Evolutionary conservation across 2,888 invertebrate species (phyloP), one percentile per base, ranked within the genome.

Genomic region (Drosophila paramelanica): DNA sequence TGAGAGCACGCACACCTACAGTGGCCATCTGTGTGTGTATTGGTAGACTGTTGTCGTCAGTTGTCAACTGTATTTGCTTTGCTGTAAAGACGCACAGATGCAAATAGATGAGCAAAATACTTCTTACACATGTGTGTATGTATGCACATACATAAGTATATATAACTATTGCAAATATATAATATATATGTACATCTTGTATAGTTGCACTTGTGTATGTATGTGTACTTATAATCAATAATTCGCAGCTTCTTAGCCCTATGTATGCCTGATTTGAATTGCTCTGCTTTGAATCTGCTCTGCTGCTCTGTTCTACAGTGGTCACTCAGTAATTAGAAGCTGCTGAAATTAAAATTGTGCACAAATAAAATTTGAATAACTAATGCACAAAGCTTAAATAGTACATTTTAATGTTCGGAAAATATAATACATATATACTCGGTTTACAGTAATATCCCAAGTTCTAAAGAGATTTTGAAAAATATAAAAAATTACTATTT

Each of bases 61-160:
- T 73, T 82, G 83, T 69, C 83, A 78, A 80, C 83, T 80, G 66
- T 71, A 64, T 76, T 73, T 77, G 72, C 59, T 59, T 50, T 66
- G 67, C 58, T 62, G 36, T 70, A 68, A 73, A 60, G 69, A 50
- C 58, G 61, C 58, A 53, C 47, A 61, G 33, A 58, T 56, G 49
- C 46, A 65, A 31, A 53, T 38, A 52, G 62, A 64, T 43, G 43
- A 41, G 51, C 59, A 52, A 66, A 56, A 52, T 49, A 51, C 31
- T 39, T 60, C 14, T 53, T 46, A 27, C 27, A 46, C 36, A 36
- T 66, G 43, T 56, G 14, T 17, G 11, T 41, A 36, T 58, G 47
- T 50, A 25, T 17, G 8, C 5, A 23, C 27, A 25, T 20, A 14
- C 25, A 14, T 23, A n/a, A n/a, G n/a, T 14, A 17, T 31, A 13